phyloP scores from a whole-genome alignment of 92 coral and sea anemone species.

The Nematostella vectensis region DNA sequence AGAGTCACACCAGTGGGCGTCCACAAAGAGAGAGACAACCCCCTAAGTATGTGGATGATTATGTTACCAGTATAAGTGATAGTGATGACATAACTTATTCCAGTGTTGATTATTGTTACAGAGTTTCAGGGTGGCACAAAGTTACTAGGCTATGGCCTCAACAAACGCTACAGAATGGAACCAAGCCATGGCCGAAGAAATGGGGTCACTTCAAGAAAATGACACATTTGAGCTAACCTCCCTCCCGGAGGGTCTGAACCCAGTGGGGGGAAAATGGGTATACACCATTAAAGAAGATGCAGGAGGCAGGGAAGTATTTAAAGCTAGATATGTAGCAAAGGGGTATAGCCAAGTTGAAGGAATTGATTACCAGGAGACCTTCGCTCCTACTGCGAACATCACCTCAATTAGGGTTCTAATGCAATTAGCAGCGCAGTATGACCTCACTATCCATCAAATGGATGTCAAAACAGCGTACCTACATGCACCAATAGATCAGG shows the following conservation, averaged over 20 bases:
- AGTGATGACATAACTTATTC: not conserved
- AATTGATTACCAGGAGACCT: constrained; percentile 15
- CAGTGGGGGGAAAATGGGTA: too few species aligned
- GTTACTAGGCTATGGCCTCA: too few species aligned
- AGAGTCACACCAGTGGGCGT: too few species aligned
- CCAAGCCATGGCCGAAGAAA: constrained; percentile 23
- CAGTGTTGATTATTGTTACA: constrained; percentile 15
- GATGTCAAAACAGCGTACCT: too few species aligned
- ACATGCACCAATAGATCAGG: too few species aligned
- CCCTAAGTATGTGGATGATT: too few species aligned
- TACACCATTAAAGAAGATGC: too few species aligned
- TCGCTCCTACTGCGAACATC: constrained; percentile 41
- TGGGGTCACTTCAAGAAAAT: constrained; percentile 16
- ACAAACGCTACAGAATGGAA: constrained; percentile 18
- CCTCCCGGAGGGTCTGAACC: too few species aligned
- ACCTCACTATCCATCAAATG: constrained; percentile 5
- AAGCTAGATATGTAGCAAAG: constrained; percentile 29
- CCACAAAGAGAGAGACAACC: too few species aligned
- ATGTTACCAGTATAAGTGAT: constrained; percentile 1
- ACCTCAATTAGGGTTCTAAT: constrained; percentile 33
- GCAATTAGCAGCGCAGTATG: constrained; percentile 31
- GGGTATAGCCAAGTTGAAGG: constrained; percentile 32
- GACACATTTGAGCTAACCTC: constrained; percentile 18
- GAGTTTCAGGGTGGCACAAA: too few species aligned
- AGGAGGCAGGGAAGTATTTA: too few species aligned